Conservation (phyloP, 2,888 invertebrate genomes). For the Oxystoma pomonae region DNA sequence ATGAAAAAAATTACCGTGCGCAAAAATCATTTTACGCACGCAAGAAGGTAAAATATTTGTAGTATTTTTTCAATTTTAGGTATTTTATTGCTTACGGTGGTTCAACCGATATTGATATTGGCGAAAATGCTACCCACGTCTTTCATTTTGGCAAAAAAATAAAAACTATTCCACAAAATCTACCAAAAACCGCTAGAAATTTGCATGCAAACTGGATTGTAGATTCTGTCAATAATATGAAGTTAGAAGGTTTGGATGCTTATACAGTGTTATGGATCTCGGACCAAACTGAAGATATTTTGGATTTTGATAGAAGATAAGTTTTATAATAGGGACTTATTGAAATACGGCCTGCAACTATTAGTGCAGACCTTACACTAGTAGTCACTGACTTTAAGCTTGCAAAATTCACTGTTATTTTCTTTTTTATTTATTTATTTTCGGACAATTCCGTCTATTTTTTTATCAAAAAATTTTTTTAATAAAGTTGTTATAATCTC, state of each 20-base stretch:
- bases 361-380: too few species aligned
- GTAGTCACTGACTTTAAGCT: too few species aligned
- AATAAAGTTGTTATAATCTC: too few species aligned
- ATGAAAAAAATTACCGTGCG: too few species aligned
- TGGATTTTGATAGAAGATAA: slow-evolving; percentile 10
- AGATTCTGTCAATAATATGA: slow-evolving; percentile 42
- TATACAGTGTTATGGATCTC: slow-evolving; percentile 35
- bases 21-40: too few species aligned
- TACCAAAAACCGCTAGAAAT: slow-evolving; percentile 38
- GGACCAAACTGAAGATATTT: not conserved
- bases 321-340: too few species aligned
- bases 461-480: too few species aligned
- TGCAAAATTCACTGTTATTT: too few species aligned
- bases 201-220: slow-evolving; percentile 47
- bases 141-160: slow-evolving; percentile 39
- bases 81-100: slow-evolving; percentile 66
- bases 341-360: too few species aligned
- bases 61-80: slow-evolving; percentile 45
- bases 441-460: too few species aligned
- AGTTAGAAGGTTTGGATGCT: slow-evolving; percentile 35
- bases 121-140: slow-evolving; percentile 43
- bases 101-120: slow-evolving; percentile 32
- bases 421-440: too few species aligned
- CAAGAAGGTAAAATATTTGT: too few species aligned
- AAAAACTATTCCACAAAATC: slow-evolving; percentile 25